Conservation (phyloP, 2,888 invertebrate genomes). For the Drosophila picticornis region DNA sequence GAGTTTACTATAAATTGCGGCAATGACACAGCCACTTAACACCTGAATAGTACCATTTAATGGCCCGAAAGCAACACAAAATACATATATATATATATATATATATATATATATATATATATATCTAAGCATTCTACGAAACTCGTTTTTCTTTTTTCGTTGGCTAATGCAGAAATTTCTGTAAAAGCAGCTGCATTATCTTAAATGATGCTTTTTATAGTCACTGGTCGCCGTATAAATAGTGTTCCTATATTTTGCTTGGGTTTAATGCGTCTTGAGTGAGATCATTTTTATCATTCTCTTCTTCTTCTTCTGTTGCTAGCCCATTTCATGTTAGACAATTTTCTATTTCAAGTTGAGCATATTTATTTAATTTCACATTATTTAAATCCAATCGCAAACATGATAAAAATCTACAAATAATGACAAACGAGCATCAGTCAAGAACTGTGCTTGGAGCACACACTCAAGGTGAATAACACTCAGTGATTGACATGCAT, state of each 20-base stretch:
- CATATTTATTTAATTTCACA: background rate
- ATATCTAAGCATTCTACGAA: background rate
- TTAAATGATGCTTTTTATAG: background rate
- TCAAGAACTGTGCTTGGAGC: constrained; percentile 13
- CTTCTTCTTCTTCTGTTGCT: background rate
- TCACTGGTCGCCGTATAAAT: background rate
- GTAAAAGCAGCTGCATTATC: constrained; percentile 12
- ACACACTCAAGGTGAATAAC: constrained; percentile 51
- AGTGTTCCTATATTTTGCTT: background rate
- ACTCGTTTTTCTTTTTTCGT: constrained; percentile 12
- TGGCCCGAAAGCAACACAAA: constrained; percentile 1
- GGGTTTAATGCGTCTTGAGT: background rate
- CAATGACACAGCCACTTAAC: constrained; percentile 42
- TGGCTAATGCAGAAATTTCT: constrained; percentile 2
- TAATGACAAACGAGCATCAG: constrained; percentile 1
- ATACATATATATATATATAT: background rate
- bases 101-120: background rate
- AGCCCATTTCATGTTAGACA: background rate
- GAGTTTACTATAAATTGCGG: constrained; percentile 9
- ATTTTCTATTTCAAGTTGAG: background rate
- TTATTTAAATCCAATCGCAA: background rate
- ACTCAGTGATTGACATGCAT: constrained; percentile 18
- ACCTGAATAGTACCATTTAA: constrained; percentile 31
- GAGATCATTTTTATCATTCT: background rate
- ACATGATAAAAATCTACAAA: background rate